Evolutionary conservation across 2,113 vertebrate genomes (phyloP).

Genomic region (Steatornis caripensis): DNA sequence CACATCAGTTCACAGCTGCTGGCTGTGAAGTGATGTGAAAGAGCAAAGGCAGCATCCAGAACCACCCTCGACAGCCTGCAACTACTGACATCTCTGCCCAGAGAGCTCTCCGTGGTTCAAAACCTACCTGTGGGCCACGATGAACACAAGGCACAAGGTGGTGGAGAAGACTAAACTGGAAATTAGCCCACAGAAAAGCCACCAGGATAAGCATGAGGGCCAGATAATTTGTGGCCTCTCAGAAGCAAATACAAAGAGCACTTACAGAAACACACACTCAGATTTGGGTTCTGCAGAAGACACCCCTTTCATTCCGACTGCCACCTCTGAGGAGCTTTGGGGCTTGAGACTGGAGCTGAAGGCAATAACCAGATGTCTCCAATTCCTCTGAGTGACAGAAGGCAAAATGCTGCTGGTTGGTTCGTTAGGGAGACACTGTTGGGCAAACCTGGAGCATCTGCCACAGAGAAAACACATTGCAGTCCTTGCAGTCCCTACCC

Average conservation of each 20-base stretch:
- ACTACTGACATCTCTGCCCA: background rate
- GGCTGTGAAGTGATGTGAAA: background rate
- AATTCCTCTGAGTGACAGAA: background rate
- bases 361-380: background rate
- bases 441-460: background rate
- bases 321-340: background rate
- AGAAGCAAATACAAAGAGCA: background rate
- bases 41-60: background rate
- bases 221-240: background rate
- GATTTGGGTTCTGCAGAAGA: background rate
- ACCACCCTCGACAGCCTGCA: background rate
- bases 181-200: background rate
- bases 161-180: background rate
- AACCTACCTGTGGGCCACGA: background rate
- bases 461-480: background rate
- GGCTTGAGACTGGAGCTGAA: background rate
- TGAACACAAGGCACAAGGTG: background rate
- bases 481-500: background rate
- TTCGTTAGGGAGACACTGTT: background rate
- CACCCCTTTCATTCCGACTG: accelerated
- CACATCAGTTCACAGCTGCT: background rate
- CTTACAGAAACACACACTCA: background rate
- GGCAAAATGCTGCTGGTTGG: background rate
- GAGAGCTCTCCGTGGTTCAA: background rate
- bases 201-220: background rate